Evolutionary conservation across 2,113 vertebrate genomes (phyloP).

Genomic region (Tapirus terrestris): DNA sequence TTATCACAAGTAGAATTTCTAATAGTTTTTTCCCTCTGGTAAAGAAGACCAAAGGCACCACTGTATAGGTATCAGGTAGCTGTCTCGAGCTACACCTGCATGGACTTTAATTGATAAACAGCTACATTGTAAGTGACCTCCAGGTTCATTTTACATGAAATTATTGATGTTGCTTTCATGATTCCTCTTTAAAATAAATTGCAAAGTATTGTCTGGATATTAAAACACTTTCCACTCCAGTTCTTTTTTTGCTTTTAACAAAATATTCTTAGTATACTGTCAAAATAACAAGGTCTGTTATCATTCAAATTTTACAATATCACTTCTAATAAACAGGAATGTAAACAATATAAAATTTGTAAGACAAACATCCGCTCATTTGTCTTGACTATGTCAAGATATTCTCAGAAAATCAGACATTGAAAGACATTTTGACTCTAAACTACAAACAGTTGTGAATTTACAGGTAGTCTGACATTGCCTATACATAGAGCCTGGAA

Average conservation of each 20-base stretch:
- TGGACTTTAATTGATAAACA: neutral
- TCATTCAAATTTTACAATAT: slow-evolving; percentile 1
- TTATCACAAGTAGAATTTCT: slow-evolving; percentile 34
- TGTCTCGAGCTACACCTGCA: accelerated
- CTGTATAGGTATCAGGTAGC: neutral
- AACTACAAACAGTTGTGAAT: neutral
- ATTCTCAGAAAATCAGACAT: neutral
- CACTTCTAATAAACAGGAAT: slow-evolving; percentile 24
- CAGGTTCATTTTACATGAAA: neutral
- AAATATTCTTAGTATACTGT: neutral
- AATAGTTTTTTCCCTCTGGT: neutral
- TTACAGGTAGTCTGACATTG: neutral
- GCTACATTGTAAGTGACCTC: neutral
- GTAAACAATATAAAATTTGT: neutral
- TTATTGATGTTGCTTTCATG: slow-evolving; percentile 12
- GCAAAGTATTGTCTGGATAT: neutral
- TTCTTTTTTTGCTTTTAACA: neutral
- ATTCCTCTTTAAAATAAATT: slow-evolving; percentile 37
- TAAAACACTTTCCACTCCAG: neutral
- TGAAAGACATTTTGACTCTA: neutral
- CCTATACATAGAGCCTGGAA: neutral
- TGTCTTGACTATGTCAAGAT: neutral
- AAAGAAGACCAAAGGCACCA: neutral
- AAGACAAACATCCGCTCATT: neutral
- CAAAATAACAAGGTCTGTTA: neutral